phyloP scores from a whole-genome alignment of 2,113 vertebrate genomes.

The Benitochromis conjunctus region DNA sequence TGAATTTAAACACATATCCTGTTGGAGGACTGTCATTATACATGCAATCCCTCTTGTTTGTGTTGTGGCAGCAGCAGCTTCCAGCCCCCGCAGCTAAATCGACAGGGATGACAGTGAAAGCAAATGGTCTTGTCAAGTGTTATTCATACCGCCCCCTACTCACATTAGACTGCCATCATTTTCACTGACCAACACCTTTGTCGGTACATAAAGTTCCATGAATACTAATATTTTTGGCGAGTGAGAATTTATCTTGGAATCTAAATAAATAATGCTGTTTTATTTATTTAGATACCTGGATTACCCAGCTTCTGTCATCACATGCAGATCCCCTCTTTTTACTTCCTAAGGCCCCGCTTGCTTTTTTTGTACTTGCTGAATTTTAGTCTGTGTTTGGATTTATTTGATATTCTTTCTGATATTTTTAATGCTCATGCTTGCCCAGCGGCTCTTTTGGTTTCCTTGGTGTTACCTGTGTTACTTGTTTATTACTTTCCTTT shows the following conservation, averaged over 20 bases:
- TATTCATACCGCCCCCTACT: slow-evolving; percentile 15
- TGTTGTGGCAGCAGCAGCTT: slow-evolving; percentile 38
- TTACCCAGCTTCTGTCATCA: background rate
- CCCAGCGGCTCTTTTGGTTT: background rate
- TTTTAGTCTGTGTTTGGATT: background rate
- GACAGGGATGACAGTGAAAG: slow-evolving; percentile 33
- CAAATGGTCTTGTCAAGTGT: slow-evolving; percentile 57
- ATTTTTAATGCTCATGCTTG: background rate
- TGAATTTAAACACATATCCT: background rate
- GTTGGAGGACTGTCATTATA: background rate
- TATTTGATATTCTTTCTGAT: background rate
- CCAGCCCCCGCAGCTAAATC: slow-evolving; percentile 31
- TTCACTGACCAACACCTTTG: background rate
- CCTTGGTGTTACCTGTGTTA: background rate
- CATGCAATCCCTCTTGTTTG: slow-evolving; percentile 32
- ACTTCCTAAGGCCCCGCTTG: background rate
- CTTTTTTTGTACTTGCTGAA: background rate
- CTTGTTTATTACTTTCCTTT: background rate
- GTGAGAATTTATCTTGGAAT: background rate
- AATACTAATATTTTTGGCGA: background rate
- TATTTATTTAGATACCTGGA: background rate
- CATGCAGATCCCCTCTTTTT: background rate
- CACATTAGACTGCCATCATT: background rate
- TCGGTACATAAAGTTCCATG: background rate
- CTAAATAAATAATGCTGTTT: background rate